Conservation (phyloP, 2,888 invertebrate genomes). For the Drosophila subsilvestris region DNA sequence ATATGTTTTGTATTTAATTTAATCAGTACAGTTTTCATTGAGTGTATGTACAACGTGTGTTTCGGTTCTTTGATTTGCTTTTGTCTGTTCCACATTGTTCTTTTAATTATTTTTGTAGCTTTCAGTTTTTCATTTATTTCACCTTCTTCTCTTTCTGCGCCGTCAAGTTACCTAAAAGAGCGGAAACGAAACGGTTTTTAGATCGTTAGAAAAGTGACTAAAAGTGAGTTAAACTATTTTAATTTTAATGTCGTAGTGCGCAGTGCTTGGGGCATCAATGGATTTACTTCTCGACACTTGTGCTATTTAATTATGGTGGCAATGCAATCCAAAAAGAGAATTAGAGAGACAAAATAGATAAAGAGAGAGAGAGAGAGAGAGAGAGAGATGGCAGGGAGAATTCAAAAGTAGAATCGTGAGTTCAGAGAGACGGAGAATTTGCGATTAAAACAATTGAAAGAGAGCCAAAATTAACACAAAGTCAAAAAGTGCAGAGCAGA, state of each 20-base stretch:
- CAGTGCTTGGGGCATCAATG: slow-evolving; percentile 80
- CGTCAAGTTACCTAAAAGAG: slow-evolving; percentile 67
- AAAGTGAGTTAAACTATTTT: slow-evolving; percentile 82
- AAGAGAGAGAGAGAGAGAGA: slow-evolving; percentile 52
- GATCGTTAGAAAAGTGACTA: slow-evolving; percentile 23
- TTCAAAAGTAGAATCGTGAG: slow-evolving; percentile 37
- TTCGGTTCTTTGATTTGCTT: slow-evolving; percentile 30
- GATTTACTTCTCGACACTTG: slow-evolving; percentile 81
- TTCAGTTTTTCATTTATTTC: slow-evolving; percentile 49
- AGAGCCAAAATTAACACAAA: slow-evolving; percentile 40
- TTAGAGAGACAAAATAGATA: slow-evolving; percentile 12
- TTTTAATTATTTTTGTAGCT: too few species aligned
- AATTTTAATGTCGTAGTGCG: slow-evolving; percentile 84
- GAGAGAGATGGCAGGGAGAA: slow-evolving; percentile 52
- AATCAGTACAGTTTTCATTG: slow-evolving; percentile 75
- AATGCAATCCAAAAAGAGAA: slow-evolving; percentile 55
- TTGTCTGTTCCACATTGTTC: slow-evolving; percentile 23
- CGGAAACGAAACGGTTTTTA: slow-evolving; percentile 30
- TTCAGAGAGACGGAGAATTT: slow-evolving; percentile 25
- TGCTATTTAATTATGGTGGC: slow-evolving; percentile 67
- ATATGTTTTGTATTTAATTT: slow-evolving; percentile 66
- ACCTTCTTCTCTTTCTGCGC: slow-evolving; percentile 68
- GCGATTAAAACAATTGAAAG: slow-evolving; percentile 31
- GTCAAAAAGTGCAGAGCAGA: slow-evolving; percentile 14
- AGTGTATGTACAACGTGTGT: slow-evolving; percentile 64